Evolutionary conservation across 2,113 vertebrate species (phyloP), one percentile per base, ranked within the genome.

Genomic region (Andinoacara biseriatus): DNA sequence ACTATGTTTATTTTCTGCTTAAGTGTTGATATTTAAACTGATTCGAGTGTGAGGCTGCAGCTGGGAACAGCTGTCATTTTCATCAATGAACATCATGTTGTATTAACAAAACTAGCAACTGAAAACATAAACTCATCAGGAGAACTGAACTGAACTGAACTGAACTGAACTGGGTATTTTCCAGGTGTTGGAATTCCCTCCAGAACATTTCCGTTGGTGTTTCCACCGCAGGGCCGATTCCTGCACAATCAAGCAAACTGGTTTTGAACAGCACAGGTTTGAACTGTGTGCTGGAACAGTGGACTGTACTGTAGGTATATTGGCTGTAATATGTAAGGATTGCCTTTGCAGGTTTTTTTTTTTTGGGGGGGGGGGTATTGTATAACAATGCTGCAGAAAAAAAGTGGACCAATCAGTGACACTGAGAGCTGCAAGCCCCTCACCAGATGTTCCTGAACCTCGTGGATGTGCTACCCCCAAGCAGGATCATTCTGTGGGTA

Each of bases 401-500:
- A 69, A 9, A 49, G 65, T 49, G 18, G 9, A 29, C 9, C 10
- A 29, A 29, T 69, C 9, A 49, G 0, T 69, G 65, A 49, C 49
- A 52, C 17, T 52, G 15, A 52, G 43, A 20, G 22, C 15, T 49
- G 15, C 43, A 69, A 49, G 65, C 26, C 15, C 43, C 0, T 49
- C 43, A 29, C 46, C 43, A 69, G 5, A 69, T 69, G 65, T 29
- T 29, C 24, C 65, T 69, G 40, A 29, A 29, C 15, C 24, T 3
- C 29, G 40, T 49, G 65, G 49, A 29, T 29, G 43, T 29, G 29
- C 65, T 3, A 49, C 24, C 24, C 65, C 9, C 40, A 69, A 49
- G 24, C 65, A 69, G 65, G 40, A 69, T 22, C 65, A 69, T 69
- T 49, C 29, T 69, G 65, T 49, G 65, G 40, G 40, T 69, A 49